Percentiles rank a stretch among this genome's conserved stretches.
Evolutionary conservation across 2,113 vertebrate genomes (phyloP).

Genomic region (Campylorhamphus procurvoides): DNA sequence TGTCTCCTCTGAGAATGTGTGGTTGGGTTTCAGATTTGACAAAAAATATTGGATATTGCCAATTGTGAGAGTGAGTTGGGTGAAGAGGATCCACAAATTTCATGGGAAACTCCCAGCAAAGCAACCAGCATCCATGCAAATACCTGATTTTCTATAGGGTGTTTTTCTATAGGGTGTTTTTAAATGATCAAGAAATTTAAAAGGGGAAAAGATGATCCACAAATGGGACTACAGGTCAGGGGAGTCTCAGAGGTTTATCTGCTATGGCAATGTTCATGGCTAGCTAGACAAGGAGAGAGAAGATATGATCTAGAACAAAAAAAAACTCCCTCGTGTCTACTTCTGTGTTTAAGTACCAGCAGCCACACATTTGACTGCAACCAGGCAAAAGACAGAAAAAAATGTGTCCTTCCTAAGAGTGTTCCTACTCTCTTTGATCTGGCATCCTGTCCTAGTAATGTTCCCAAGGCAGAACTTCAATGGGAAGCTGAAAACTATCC

Average conservation of each 20-base stretch:
- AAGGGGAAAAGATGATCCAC: neutral
- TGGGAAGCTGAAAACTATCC: slow-evolving; percentile 3
- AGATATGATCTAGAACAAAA: neutral
- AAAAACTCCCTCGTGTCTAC: neutral
- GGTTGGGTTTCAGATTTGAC: neutral
- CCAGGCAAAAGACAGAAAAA: neutral
- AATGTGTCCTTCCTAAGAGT: neutral
- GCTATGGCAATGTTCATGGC: fast-evolving
- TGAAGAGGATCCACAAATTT: fast-evolving
- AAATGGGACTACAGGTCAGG: neutral
- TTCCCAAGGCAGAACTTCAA: slow-evolving; percentile 51
- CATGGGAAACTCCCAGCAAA: neutral
- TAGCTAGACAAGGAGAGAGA: neutral
- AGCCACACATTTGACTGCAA: neutral
- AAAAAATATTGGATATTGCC: neutral
- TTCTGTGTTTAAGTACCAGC: neutral
- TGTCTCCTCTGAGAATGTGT: neutral
- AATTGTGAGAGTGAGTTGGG: neutral
- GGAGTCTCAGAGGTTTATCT: neutral
- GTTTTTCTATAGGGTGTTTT: neutral
- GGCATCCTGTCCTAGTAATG: neutral
- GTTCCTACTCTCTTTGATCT: neutral
- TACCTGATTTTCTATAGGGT: neutral
- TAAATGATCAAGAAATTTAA: neutral
- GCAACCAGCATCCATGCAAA: neutral